Percentiles rank a stretch among this genome's conserved stretches.
Conservation (phyloP, 2,113 vertebrate genomes). For the Elephantulus edwardii region DNA sequence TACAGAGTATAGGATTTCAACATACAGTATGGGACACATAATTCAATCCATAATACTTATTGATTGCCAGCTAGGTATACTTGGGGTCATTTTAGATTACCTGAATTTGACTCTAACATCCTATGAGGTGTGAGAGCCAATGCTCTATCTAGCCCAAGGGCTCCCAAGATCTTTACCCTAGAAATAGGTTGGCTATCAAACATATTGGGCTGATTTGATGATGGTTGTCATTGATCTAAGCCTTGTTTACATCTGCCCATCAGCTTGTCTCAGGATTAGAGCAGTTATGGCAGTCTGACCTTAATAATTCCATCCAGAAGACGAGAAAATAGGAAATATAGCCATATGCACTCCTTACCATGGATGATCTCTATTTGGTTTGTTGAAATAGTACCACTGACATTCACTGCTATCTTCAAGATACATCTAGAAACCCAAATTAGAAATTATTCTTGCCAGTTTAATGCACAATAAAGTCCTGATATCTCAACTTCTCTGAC, state of each 20-base stretch:
- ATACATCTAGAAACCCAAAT: background rate
- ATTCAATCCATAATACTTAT: background rate
- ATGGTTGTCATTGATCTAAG: rapidly evolving
- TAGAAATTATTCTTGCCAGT: background rate
- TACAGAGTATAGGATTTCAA: background rate
- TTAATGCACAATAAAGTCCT: rapidly evolving
- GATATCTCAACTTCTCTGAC: no score
- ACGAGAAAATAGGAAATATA: background rate
- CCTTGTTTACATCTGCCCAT: rapidly evolving
- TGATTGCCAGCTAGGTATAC: background rate
- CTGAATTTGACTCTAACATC: background rate
- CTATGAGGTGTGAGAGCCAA: background rate
- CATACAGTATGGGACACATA: no score
- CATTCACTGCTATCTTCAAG: background rate
- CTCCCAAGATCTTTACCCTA: background rate
- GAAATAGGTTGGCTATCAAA: background rate
- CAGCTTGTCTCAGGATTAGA: background rate
- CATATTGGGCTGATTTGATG: rapidly evolving
- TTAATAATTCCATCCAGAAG: background rate
- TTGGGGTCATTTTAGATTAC: background rate
- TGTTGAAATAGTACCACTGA: background rate
- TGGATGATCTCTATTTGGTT: background rate
- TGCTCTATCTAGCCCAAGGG: background rate
- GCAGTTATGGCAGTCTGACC: rapidly evolving
- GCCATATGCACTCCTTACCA: no score